phyloP scores from a whole-genome alignment of 2,888 invertebrate species.

The Archaeoteleia sp. region DNA sequence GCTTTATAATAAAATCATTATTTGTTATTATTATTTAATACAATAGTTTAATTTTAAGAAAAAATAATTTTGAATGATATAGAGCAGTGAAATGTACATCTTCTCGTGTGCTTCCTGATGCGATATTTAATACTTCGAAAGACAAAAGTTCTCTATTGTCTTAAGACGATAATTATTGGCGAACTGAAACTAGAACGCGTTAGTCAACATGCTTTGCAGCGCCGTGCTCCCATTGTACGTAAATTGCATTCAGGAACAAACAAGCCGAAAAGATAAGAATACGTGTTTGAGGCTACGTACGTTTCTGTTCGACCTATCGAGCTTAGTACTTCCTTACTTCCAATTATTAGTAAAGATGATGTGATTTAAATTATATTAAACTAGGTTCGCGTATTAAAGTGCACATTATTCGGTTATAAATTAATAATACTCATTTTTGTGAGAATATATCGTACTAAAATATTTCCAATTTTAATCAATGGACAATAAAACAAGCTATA shows the following conservation, averaged over 20 bases:
- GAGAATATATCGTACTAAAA: slow-evolving; percentile 1
- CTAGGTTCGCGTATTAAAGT: neutral
- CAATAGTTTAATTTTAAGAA: too few relatives aligned
- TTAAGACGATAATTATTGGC: slow-evolving; percentile 56
- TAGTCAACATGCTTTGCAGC: slow-evolving; percentile 21
- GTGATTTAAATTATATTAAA: slow-evolving; percentile 14
- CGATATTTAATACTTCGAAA: slow-evolving; percentile 14
- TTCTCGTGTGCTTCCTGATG: slow-evolving; percentile 11
- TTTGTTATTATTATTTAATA: too few relatives aligned
- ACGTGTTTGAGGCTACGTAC: slow-evolving; percentile 13
- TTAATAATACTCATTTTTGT: too few relatives aligned
- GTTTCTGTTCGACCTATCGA: slow-evolving; percentile 25
- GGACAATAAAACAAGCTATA: too few relatives aligned
- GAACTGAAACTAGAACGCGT: slow-evolving; percentile 57
- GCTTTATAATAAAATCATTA: too few relatives aligned
- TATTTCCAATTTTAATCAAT: slow-evolving; percentile 8
- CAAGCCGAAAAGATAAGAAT: slow-evolving; percentile 39
- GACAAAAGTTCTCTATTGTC: slow-evolving; percentile 27
- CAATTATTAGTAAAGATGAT: slow-evolving; percentile 20
- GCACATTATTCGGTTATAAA: too few relatives aligned
- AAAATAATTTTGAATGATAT: too few relatives aligned
- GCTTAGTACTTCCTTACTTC: slow-evolving; percentile 9
- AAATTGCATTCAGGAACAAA: slow-evolving; percentile 54
- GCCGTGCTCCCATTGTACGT: slow-evolving; percentile 50
- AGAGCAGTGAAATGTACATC: slow-evolving; percentile 2